A percentile compares a stretch with the other conserved stretches of the same genome.
Evolutionary conservation across 1,140 invertebrate genomes (phyloP).

Genomic region (Tetramorium simillimum): DNA sequence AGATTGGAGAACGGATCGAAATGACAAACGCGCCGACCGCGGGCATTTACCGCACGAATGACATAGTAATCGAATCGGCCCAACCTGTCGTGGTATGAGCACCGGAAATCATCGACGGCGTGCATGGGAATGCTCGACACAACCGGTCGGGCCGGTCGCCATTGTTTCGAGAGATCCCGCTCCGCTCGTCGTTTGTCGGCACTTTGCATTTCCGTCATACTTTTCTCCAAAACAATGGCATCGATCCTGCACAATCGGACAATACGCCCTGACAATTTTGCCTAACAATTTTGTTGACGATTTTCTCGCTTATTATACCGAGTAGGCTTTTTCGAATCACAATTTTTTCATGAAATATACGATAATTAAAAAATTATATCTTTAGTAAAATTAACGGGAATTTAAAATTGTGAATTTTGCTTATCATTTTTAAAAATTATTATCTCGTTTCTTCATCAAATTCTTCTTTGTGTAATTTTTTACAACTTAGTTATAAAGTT

Average conservation of each 20-base stretch:
- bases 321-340: background rate
- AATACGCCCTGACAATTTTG: background rate
- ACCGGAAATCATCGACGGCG: constrained; percentile 52
- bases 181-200: constrained; percentile 34
- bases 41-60: constrained; percentile 19
- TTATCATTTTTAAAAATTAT: background rate
- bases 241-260: background rate
- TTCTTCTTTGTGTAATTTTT: background rate
- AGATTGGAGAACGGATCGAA: constrained; percentile 35
- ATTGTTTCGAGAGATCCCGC: constrained; percentile 56
- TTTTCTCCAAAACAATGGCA: constrained; percentile 60
- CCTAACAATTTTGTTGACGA: background rate
- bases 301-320: background rate
- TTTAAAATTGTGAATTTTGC: background rate
- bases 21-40: constrained; percentile 16
- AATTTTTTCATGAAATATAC: background rate
- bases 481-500: background rate
- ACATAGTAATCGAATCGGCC: constrained; percentile 37
- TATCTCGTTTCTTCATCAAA: background rate
- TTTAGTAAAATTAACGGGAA: background rate
- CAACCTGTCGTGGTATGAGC: constrained; percentile 25
- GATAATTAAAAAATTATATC: background rate
- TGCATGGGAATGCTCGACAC: constrained; percentile 43
- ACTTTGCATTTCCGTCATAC: constrained; percentile 48
- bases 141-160: constrained; percentile 15